Percentiles rank a stretch among this genome's conserved stretches.
phyloP scores from a whole-genome alignment of 2,797 vertebrate species.

The Sebastes iracundus region DNA sequence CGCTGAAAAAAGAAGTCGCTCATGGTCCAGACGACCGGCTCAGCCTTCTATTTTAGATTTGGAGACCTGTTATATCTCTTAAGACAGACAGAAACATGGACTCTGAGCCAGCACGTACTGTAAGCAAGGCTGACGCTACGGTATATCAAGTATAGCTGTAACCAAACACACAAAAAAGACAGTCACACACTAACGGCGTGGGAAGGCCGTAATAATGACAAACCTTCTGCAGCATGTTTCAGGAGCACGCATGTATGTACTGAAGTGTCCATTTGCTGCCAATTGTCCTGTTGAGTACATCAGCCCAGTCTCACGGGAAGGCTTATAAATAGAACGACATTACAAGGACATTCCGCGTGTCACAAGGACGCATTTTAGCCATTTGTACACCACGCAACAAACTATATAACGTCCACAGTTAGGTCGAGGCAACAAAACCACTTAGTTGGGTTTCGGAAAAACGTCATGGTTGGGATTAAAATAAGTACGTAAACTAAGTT shows the following conservation, averaged over 20 bases:
- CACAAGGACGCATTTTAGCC: too few relatives aligned
- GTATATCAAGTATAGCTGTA: constrained; percentile 50
- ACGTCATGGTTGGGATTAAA: background rate
- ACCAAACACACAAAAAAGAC: constrained; percentile 40
- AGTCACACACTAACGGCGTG: background rate
- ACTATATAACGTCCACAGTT: too few relatives aligned
- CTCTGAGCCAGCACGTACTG: constrained; percentile 36
- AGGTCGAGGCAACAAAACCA: background rate
- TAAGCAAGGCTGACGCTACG: constrained; percentile 49
- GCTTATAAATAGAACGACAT: background rate
- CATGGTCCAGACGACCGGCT: constrained; percentile 31
- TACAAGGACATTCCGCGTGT: background rate
- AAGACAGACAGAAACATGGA: constrained; percentile 54
- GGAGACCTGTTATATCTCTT: constrained; percentile 55
- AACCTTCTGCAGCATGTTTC: constrained; percentile 15
- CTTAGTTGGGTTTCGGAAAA: background rate
- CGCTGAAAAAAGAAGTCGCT: constrained; percentile 44
- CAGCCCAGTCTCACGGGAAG: background rate
- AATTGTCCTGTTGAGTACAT: background rate
- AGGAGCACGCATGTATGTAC: background rate
- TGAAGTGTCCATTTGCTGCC: constrained; percentile 37
- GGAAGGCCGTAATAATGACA: constrained; percentile 25
- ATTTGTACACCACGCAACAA: too few relatives aligned
- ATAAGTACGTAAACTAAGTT: background rate
- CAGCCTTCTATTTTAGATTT: constrained; percentile 56